Percentiles rank a stretch among this genome's conserved stretches.
Conservation (phyloP, 2,797 vertebrate genomes). For the Furcifer pardalis region DNA sequence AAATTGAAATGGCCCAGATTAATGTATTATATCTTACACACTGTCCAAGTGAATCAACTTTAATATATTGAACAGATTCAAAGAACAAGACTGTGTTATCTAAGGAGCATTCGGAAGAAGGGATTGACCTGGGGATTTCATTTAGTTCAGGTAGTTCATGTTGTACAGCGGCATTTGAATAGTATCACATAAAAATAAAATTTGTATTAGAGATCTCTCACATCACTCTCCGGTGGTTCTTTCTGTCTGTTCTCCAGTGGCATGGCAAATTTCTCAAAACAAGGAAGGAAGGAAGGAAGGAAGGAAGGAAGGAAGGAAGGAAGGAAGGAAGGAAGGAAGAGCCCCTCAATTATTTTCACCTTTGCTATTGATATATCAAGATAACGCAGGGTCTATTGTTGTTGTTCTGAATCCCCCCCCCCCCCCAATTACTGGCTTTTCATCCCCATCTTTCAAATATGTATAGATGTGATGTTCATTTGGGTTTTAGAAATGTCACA, state of each 20-base stretch:
- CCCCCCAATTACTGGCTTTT: not conserved
- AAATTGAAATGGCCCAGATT: constrained; percentile 92
- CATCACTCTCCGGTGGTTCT: constrained; percentile 73
- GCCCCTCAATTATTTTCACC: constrained; percentile 77
- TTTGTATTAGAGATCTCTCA: constrained; percentile 87
- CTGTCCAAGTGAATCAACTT: constrained; percentile 89
- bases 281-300: constrained; percentile 22
- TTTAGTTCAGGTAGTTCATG: constrained; percentile 89
- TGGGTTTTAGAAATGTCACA: not conserved
- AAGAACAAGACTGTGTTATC: constrained; percentile 91
- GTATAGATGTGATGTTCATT: not conserved
- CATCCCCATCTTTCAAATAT: not conserved
- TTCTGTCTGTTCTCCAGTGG: constrained; percentile 65
- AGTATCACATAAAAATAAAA: constrained; percentile 88
- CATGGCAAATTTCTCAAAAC: constrained; percentile 28
- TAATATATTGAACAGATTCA: constrained; percentile 91
- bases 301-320: constrained; percentile 49
- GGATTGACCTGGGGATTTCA: constrained; percentile 91
- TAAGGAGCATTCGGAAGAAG: constrained; percentile 87
- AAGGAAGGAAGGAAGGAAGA: constrained; percentile 58
- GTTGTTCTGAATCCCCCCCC: not conserved
- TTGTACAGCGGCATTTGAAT: constrained; percentile 84
- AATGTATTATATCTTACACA: constrained; percentile 92
- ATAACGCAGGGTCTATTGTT: constrained; percentile 70
- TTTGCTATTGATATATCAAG: constrained; percentile 75